Evolutionary conservation across 2,888 invertebrate species (phyloP).

Genomic region (Apamea epomidion): DNA sequence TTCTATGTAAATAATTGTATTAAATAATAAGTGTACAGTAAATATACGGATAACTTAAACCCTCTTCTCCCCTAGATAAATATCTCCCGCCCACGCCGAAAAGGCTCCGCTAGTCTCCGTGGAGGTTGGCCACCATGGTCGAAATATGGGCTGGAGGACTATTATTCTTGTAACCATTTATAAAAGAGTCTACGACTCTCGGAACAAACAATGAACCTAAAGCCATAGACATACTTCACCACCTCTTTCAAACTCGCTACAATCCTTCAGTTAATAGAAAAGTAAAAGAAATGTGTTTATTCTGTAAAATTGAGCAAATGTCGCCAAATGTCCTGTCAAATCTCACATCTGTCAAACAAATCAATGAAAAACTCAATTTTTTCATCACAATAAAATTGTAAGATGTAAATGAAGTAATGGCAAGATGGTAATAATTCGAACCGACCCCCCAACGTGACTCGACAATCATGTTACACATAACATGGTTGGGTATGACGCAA

Average conservation of each 20-base stretch:
- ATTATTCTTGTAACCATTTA: not conserved
- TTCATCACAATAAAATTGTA: not conserved
- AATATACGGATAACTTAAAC: too few species aligned
- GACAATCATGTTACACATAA: conserved; percentile 43
- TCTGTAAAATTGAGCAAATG: not conserved
- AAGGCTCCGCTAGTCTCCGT: too few species aligned
- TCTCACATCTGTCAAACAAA: not conserved
- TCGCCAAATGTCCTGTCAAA: conserved; percentile 1
- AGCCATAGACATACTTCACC: not conserved
- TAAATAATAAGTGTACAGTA: too few species aligned
- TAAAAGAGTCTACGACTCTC: not conserved
- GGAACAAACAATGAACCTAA: not conserved
- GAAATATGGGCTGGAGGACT: not conserved
- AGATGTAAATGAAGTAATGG: not conserved
- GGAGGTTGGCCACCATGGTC: not conserved
- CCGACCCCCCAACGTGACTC: too few species aligned
- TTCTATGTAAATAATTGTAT: too few species aligned
- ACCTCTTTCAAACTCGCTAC: not conserved
- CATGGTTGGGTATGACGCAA: conserved; percentile 83
- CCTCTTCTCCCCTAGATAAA: too few species aligned
- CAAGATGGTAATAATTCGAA: not conserved
- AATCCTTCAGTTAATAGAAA: not conserved
- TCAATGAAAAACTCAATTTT: not conserved
- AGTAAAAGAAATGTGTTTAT: not conserved
- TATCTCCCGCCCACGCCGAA: too few species aligned